Evolutionary conservation across 2,888 invertebrate genomes (phyloP).

Genomic region (Amphipyra berbera): DNA sequence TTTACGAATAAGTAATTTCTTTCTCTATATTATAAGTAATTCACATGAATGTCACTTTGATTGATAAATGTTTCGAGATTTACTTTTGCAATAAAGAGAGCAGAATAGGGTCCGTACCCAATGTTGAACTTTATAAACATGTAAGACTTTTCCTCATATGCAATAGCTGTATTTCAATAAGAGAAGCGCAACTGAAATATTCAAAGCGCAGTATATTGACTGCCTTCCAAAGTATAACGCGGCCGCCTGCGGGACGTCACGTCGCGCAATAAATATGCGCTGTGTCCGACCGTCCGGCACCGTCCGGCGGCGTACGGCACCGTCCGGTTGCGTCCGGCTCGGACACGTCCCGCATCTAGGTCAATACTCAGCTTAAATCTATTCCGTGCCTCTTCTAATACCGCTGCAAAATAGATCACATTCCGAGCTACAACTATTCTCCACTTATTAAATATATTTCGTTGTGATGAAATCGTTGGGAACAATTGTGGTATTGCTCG

Average conservation of each 20-base stretch:
- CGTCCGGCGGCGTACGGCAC: neutral
- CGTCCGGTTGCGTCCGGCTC: slow-evolving; percentile 2
- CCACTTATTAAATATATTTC: too few relatives aligned
- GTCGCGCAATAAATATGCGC: slow-evolving; percentile 36
- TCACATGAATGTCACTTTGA: too few relatives aligned
- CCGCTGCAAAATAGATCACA: slow-evolving; percentile 4
- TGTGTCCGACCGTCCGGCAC: slow-evolving; percentile 9
- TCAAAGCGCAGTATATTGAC: slow-evolving; percentile 19
- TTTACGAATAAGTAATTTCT: too few relatives aligned
- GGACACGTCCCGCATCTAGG: slow-evolving; percentile 25
- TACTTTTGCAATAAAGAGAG: too few relatives aligned
- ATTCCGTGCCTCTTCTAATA: slow-evolving; percentile 15
- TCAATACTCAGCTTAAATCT: slow-evolving; percentile 25
- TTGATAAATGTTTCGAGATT: too few relatives aligned
- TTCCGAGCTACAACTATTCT: slow-evolving; percentile 2
- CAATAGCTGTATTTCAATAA: slow-evolving; percentile 9
- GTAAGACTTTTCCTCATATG: neutral
- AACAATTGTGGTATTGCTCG: too few relatives aligned
- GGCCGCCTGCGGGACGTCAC: slow-evolving; percentile 9
- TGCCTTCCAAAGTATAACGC: slow-evolving; percentile 7
- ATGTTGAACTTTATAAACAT: neutral
- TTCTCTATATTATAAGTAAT: too few relatives aligned
- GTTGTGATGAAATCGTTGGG: too few relatives aligned
- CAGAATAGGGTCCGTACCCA: too few relatives aligned
- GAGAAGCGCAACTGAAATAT: slow-evolving; percentile 6